A percentile compares a stretch with the other conserved stretches of the same genome.
These are phyloP conservation scores for Laticauda laticaudata DNA, from an alignment of 2,113 vertebrate genomes.

Conservation along the genomic window DNA sequence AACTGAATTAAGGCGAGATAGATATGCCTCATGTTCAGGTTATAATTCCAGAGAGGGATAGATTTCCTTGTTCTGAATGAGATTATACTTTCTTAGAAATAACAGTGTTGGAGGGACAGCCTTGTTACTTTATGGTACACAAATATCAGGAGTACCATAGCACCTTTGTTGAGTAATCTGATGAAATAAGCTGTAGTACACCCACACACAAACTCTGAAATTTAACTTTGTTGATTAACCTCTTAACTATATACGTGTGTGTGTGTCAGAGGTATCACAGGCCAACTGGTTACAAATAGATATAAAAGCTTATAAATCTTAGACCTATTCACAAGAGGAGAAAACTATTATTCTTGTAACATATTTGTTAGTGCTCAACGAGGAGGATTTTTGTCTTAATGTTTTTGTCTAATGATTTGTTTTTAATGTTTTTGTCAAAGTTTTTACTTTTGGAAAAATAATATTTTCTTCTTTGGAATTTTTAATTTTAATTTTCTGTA, in stretches of 20 bases:
- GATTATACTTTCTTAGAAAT: background rate
- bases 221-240: too few species aligned
- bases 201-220: too few species aligned
- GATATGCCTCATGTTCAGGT: background rate
- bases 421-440: too few species aligned
- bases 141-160: background rate
- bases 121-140: background rate
- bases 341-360: background rate
- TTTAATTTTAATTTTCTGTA: too few species aligned
- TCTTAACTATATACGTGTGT: too few species aligned
- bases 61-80: background rate
- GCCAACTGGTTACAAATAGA: background rate
- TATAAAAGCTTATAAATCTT: background rate
- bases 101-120: background rate
- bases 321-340: background rate
- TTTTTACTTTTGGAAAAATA: too few species aligned
- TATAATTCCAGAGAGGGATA: background rate
- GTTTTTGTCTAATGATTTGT: too few species aligned
- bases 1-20: background rate
- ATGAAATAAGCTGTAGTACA: background rate
- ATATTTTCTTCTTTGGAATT: too few species aligned
- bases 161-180: background rate
- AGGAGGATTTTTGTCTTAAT: too few species aligned
- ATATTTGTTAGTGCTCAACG: background rate
- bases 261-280: background rate